Conservation (phyloP, 2,888 invertebrate genomes). For the Luperina nickerlii region DNA sequence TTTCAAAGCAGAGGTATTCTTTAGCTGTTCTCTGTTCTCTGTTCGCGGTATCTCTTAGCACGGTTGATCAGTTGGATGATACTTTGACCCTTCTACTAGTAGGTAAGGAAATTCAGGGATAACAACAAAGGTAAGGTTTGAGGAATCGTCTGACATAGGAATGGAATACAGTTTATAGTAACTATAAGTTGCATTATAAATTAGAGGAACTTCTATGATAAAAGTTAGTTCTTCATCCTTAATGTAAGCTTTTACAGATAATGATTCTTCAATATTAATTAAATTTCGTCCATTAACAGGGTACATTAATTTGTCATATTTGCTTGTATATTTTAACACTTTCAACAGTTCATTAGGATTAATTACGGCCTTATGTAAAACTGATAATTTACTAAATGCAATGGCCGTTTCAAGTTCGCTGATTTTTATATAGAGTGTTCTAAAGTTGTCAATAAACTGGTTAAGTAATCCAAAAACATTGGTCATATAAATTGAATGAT, state of each 20-base stretch:
- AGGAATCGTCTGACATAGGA: too few species aligned
- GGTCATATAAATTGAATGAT: not conserved
- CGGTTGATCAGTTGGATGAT: too few species aligned
- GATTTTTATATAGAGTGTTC: too few species aligned
- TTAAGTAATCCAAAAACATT: too few species aligned
- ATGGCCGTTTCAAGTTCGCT: not conserved
- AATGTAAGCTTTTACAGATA: slow-evolving; percentile 3
- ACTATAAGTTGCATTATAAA: not conserved
- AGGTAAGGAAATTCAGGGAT: too few species aligned
- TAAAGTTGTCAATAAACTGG: too few species aligned
- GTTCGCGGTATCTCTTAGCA: too few species aligned
- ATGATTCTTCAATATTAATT: not conserved
- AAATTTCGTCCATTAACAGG: not conserved
- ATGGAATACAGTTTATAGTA: not conserved
- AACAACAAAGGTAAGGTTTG: too few species aligned
- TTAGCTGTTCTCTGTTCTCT: too few species aligned
- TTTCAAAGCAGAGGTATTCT: too few species aligned
- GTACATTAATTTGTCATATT: not conserved
- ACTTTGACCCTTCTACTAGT: too few species aligned
- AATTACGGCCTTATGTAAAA: slow-evolving; percentile 2
- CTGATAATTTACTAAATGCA: slow-evolving; percentile 1
- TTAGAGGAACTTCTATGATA: not conserved
- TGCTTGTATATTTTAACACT: not conserved
- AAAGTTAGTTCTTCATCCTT: not conserved
- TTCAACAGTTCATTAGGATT: not conserved